Evolutionary conservation across 2,888 invertebrate genomes (phyloP), one percentile per base, ranked within the genome.

Genomic region (Caenorhabditis sp.): DNA sequence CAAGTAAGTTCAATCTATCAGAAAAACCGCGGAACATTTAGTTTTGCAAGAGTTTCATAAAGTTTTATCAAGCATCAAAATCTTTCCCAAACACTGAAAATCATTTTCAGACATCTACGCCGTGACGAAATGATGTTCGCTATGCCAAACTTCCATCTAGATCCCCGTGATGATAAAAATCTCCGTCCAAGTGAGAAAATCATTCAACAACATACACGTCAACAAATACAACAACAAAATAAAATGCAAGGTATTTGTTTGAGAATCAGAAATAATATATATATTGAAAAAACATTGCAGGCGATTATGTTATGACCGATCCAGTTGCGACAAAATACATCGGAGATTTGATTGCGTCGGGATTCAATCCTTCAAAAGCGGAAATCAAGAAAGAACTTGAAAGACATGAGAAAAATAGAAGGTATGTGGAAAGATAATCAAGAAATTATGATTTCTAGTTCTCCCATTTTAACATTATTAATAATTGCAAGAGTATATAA

Each of bases 161-260:
- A 50, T 50, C 60, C 3, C 38, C 60, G 36, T 49, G 53, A 53
- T 21, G 53, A 53, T 23, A 53, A 53, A 53, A 23, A 4, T n/a
- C 25, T 53, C 5, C 21, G 53, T 8, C 21, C 53, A 17, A 53
- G 53, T n/a, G 53, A 53, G n/a, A 53, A 53, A 43, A 17, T 43
- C 43, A 43, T 43, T 43, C 43, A 43, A 43, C 43, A 43, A 43
- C 43, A 43, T 43, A 5, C 5, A 3, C 43, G 43, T 43, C 43
- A 43, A 43, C 43, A 43, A 14, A 5, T 12, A 17, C 43, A 43
- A 43, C 12, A 43, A 10, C 14, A 10, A 43, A 5, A 12, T 3
- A 10, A 43, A n/a, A n/a, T n/a, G n/a, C n/a, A n/a, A 43, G 43
- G 43, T 43, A 20, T 21, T n/a, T 21, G 4, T 53, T 4, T 3